phyloP scores from a whole-genome alignment of 1,140 invertebrate genomes.

The Cardiocondyla obscurior region DNA sequence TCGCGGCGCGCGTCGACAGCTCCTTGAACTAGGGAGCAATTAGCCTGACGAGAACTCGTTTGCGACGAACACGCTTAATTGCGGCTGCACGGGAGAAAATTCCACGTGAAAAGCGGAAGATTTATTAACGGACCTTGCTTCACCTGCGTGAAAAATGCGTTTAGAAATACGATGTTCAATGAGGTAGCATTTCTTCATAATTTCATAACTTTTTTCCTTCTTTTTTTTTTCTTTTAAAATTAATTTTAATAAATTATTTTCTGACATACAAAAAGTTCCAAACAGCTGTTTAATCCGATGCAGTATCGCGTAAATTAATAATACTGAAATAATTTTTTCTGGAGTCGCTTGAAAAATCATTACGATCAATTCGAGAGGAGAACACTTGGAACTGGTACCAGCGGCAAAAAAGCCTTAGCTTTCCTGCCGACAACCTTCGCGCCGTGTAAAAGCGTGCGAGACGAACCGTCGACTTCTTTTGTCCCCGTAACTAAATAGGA shows the following conservation, averaged over 20 bases:
- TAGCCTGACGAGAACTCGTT: not conserved
- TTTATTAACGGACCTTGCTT: not conserved
- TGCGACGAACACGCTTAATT: not conserved
- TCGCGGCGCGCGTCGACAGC: slow-evolving; percentile 26
- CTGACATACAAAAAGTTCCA: not conserved
- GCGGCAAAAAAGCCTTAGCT: not conserved
- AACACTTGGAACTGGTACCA: not conserved
- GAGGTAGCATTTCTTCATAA: not conserved
- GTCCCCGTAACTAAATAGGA: not conserved
- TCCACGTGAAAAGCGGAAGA: slow-evolving; percentile 19
- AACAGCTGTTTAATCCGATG: not conserved
- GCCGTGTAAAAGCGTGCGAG: not conserved
- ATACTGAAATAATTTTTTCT: not conserved
- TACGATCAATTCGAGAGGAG: not conserved
- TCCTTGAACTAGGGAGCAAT: slow-evolving; percentile 53
- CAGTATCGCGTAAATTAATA: not conserved
- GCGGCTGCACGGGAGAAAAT: slow-evolving; percentile 2
- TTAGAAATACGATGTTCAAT: too few species aligned
- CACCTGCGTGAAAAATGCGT: not conserved
- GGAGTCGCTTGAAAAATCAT: not conserved
- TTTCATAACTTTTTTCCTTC: not conserved
- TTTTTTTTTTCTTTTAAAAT: too few species aligned
- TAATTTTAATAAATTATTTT: not conserved
- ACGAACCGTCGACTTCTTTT: not conserved
- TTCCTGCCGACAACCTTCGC: not conserved